Evolutionary conservation across 2,113 vertebrate species (phyloP), one percentile per base, ranked within the genome.

Genomic region (Candoia aspera): DNA sequence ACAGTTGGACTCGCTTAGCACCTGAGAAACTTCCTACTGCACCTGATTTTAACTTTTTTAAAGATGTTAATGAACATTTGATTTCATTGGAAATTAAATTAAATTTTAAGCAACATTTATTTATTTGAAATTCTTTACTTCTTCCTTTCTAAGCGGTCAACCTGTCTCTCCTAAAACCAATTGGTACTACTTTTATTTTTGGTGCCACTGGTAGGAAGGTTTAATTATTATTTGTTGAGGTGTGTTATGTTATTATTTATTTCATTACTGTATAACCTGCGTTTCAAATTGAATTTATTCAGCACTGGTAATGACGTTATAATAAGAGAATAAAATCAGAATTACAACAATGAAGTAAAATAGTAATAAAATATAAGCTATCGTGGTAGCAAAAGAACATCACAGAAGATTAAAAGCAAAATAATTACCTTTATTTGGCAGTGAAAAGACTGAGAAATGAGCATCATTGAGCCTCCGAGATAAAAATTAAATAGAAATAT

Each of bases 71-170:
- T 42, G 42, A 42, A 42, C 3, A 42, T 42, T 42, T 94, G 91
- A 90, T 90, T 95, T 0, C 37, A 92, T 1, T 94, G 93, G 92
- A 95, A 95, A 93, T 94, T 93, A 91, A 21, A 88, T 84, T 94
- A 91, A 21, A 88, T 84, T 94, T 90, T 92, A 93, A 95, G 94
- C 95, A 95, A 62, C 21, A 26, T 26, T 33, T 42, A 42, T 83
- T 68, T 19, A 26, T 62, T 84, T 29, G 11, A 29, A 91, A 26
- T 49, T 21, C 29, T 91, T 83, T 84, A 49, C 1, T 90, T 90
- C 83, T 93, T 83, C 87, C 0, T 0, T 0, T 2, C 17, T 90
- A 95, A 91, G 37, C 5, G 49, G 37, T 19, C 49, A 46, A 57
- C 46, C 10, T 87, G 33, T 79, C 12, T 9, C 57, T n/a, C 94